Evolutionary conservation across 92 coral and sea anemone genomes (phyloP).

Genomic region (Umimayanthus kanabou): DNA sequence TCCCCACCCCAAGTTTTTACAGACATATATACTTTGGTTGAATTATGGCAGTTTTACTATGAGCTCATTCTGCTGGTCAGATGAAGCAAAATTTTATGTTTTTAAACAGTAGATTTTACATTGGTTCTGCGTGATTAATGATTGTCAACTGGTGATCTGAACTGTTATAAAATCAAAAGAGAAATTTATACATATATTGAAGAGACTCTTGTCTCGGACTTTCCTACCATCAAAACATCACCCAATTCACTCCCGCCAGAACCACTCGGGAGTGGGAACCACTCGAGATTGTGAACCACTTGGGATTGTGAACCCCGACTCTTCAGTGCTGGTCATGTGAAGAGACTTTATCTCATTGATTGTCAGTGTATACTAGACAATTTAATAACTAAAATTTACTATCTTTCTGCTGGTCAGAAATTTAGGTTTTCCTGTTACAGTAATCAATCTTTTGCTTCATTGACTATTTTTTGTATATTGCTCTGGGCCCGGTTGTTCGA

Average conservation of each 20-base stretch:
- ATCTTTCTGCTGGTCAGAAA: background rate
- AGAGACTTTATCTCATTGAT: background rate
- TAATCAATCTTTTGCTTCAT: background rate
- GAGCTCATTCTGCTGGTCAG: background rate
- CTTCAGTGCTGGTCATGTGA: conserved; percentile 20
- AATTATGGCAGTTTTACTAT: background rate
- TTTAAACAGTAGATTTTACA: background rate
- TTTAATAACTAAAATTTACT: too few species aligned
- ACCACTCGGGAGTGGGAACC: background rate
- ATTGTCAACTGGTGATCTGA: background rate
- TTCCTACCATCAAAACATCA: too few species aligned
- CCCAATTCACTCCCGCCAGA: background rate
- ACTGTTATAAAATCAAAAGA: background rate
- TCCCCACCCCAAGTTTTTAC: background rate
- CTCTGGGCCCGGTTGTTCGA: too few species aligned
- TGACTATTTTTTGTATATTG: too few species aligned
- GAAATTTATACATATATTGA: background rate
- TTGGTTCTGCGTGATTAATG: background rate
- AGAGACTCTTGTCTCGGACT: background rate
- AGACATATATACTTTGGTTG: background rate
- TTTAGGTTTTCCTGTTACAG: background rate
- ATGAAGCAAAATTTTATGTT: background rate
- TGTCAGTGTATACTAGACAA: background rate
- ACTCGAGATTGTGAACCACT: background rate
- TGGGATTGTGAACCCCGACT: background rate